A percentile compares a stretch with the other conserved stretches of the same genome.
Evolutionary conservation across 2,888 invertebrate genomes (phyloP).

Genomic region (Scrobipalpa atriplicella): DNA sequence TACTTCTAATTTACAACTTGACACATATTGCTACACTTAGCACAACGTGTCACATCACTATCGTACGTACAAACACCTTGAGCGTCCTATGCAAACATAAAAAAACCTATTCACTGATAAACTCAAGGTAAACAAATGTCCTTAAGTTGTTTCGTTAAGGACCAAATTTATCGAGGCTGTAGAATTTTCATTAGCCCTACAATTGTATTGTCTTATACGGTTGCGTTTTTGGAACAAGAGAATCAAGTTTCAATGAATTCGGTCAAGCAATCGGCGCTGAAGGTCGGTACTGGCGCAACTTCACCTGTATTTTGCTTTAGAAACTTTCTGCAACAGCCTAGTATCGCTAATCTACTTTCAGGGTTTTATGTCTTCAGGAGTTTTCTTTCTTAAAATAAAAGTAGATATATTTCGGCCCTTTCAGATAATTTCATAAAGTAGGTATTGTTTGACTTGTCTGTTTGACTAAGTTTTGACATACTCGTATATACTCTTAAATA

Average conservation of each 20-base stretch:
- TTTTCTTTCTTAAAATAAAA: too few relatives aligned
- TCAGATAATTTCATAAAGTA: background rate
- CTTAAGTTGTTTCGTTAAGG: background rate
- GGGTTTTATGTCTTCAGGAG: background rate
- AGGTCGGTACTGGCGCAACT: constrained; percentile 57
- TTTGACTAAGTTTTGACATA: too few relatives aligned
- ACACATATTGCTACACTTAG: constrained; percentile 5
- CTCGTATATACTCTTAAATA: too few relatives aligned
- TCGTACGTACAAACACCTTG: constrained; percentile 29
- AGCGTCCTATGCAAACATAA: constrained; percentile 25
- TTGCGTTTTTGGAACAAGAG: constrained; percentile 48
- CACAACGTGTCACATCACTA: background rate
- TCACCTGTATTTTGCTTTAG: constrained; percentile 42
- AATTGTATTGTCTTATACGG: constrained; percentile 41
- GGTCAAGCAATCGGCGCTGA: constrained; percentile 58
- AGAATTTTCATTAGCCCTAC: constrained; percentile 31
- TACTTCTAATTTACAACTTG: constrained; percentile 1
- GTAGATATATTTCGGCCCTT: background rate
- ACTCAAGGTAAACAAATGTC: constrained; percentile 2
- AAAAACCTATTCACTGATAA: constrained; percentile 16
- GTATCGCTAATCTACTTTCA: constrained; percentile 17
- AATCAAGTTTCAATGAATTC: constrained; percentile 56
- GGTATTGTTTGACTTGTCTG: too few relatives aligned
- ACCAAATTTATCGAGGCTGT: constrained; percentile 30
- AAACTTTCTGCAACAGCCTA: constrained; percentile 42